These are phyloP conservation scores for Melieria omissa DNA, from an alignment of 2,888 invertebrate species.

Conservation along the genomic window DNA sequence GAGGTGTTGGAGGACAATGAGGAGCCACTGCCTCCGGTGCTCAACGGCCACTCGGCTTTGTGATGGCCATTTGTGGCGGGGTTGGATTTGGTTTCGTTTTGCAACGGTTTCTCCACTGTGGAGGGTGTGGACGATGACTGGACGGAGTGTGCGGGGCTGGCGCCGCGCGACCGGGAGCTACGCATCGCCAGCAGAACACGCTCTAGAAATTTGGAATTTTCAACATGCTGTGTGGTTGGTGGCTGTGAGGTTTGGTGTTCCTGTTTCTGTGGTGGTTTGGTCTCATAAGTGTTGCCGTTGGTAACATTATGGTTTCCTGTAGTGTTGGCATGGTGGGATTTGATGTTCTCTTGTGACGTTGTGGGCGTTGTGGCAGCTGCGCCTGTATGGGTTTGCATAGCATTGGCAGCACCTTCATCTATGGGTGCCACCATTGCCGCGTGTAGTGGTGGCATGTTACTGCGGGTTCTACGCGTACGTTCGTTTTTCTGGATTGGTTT, in stretches of 20 bases:
- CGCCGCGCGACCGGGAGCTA: constrained; percentile 39
- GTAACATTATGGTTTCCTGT: background rate
- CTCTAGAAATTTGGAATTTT: constrained; percentile 53
- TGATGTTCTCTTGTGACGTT: constrained; percentile 14
- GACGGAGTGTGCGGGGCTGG: constrained; percentile 17
- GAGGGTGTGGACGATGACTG: constrained; percentile 13
- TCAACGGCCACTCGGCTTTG: constrained; percentile 1
- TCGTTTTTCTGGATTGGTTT: background rate
- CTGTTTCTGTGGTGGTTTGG: background rate
- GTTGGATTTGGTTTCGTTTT: constrained; percentile 12
- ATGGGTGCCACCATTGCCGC: constrained; percentile 19
- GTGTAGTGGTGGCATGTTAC: constrained; percentile 38
- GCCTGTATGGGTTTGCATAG: constrained; percentile 6
- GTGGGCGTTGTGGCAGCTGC: background rate
- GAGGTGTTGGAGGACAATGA: constrained; percentile 51
- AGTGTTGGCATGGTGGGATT: constrained; percentile 5
- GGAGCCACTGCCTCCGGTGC: constrained; percentile 48
- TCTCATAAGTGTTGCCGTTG: background rate
- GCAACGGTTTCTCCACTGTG: background rate
- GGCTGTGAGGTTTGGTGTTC: constrained; percentile 23
- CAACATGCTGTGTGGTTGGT: constrained; percentile 8
- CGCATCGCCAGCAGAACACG: constrained; percentile 58
- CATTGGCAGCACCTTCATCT: background rate
- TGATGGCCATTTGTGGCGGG: constrained; percentile 23
- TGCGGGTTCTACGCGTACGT: too few species aligned